Evolutionary conservation across 35 echinoderm and acorn worm genomes (phyloP).

Genomic region (Eucidaris tribuloides): DNA sequence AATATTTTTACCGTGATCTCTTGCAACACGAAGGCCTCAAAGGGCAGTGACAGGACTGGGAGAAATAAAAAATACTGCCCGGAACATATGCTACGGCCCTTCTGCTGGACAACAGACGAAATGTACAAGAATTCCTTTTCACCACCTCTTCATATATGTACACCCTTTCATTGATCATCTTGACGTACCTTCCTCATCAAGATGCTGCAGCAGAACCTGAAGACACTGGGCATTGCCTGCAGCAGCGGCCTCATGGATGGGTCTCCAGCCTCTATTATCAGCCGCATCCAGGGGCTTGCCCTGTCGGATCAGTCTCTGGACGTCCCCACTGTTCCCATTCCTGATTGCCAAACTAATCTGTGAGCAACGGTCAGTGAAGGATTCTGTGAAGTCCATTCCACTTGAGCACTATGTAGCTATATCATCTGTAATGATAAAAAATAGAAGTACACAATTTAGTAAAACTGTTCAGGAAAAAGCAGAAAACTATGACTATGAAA

Average conservation of each 20-base stretch:
- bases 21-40: not conserved
- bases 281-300: slow-evolving; percentile 47
- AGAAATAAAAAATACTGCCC: too few species aligned
- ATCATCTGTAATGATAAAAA: too few species aligned
- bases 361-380: slow-evolving; percentile 70
- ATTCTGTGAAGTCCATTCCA: slow-evolving; percentile 56
- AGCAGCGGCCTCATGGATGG: slow-evolving; percentile 93
- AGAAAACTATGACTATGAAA: too few species aligned
- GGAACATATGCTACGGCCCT: not conserved
- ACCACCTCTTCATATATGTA: not conserved
- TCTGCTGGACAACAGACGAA: too few species aligned
- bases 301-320: slow-evolving; percentile 52
- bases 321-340: slow-evolving; percentile 35
- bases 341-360: slow-evolving; percentile 58
- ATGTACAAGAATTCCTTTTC: not conserved
- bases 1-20: not conserved
- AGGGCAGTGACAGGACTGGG: too few species aligned
- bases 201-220: slow-evolving; percentile 54
- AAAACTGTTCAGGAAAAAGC: too few species aligned
- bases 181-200: slow-evolving; percentile 58
- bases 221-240: slow-evolving; percentile 57
- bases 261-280: slow-evolving; percentile 91
- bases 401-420: too few species aligned
- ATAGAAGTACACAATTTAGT: too few species aligned
- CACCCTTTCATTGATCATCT: not conserved